phyloP scores from a whole-genome alignment of 2,888 invertebrate genomes.

The Caenorhabditis sp. region DNA sequence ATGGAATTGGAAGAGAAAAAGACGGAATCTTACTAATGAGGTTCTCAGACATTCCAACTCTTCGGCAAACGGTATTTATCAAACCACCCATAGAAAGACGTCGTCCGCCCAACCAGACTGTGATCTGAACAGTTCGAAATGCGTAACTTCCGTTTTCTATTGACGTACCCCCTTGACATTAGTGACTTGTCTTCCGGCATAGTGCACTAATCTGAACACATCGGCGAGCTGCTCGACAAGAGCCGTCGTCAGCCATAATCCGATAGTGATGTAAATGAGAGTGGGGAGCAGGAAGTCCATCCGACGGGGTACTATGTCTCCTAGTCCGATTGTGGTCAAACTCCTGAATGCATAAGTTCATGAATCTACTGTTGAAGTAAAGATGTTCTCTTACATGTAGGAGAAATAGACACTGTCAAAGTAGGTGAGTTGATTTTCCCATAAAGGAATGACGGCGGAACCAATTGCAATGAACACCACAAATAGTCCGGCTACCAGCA shows the following conservation, averaged over 20 bases:
- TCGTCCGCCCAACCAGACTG: slow-evolving; percentile 76
- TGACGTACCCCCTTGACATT: slow-evolving; percentile 74
- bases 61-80: slow-evolving; percentile 76
- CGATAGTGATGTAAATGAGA: slow-evolving; percentile 75
- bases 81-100: slow-evolving; percentile 73
- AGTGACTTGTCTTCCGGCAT: slow-evolving; percentile 76
- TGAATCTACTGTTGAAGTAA: neutral
- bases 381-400: slow-evolving; percentile 69
- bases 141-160: neutral
- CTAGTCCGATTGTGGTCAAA: slow-evolving; percentile 76
- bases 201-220: slow-evolving; percentile 76
- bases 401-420: slow-evolving; percentile 78
- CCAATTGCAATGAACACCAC: slow-evolving; percentile 75
- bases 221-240: slow-evolving; percentile 77
- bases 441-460: slow-evolving; percentile 75
- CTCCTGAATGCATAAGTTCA: slow-evolving; percentile 58
- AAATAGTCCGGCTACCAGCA: slow-evolving; percentile 73
- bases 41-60: slow-evolving; percentile 77
- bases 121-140: slow-evolving; percentile 61
- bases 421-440: slow-evolving; percentile 76
- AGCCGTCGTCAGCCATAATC: slow-evolving; percentile 77
- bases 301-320: slow-evolving; percentile 76
- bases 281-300: slow-evolving; percentile 77
- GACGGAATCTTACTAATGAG: slow-evolving; percentile 65
- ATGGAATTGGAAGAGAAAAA: neutral